Evolutionary conservation across 1,140 invertebrate species (phyloP), one percentile per base, ranked within the genome.

Genomic region (Micrasema minimum): DNA sequence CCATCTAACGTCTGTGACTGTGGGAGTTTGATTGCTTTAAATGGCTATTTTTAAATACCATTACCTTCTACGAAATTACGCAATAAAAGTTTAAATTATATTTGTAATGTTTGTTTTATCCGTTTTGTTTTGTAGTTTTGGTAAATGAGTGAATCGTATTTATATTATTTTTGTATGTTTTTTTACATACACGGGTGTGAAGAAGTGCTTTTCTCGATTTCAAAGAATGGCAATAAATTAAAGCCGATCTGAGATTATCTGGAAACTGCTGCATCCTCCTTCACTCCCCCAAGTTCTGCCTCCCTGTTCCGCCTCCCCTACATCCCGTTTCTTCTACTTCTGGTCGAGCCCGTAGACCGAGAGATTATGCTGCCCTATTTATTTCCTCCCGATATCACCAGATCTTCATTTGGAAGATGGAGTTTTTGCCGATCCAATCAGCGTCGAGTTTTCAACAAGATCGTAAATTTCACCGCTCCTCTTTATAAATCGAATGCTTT

Each of bases 291-390:
- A n/a, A 20, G 14, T 51, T n/a, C 14, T 43, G 38, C 61, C 5
- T 12, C 43, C 61, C 55, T 59, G 14, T 51, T 9, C 9, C 43
- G n/a, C 35, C 53, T 46, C 53, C 51, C 55, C 41, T 26, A 37
- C 23, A 38, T 53, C 41, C 20, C 35, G n/a, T 41, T 45, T 45
- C 26, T 37, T 43, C 45, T 35, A 37, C 50, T 68, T 69, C 46
- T 14, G 55, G 22, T 38, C 62, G 43, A 43, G 22, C 18, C 41
- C 59, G 14, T 22, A 35, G 37, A 22, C 64, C 35, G 65, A 48
- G 64, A 74, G 72, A 74, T 74, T 74, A 74, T 66, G 62, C 57
- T 59, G 68, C 51, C 72, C 72, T 74, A 74, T 74, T 74, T 74
- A 74, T 74, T 74, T 57, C 55, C 55, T 22, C 31, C 72, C 51